Evolutionary conservation across 1,140 invertebrate species (phyloP), one percentile per base, ranked within the genome.

Genomic region (Drosophila littoralis): DNA sequence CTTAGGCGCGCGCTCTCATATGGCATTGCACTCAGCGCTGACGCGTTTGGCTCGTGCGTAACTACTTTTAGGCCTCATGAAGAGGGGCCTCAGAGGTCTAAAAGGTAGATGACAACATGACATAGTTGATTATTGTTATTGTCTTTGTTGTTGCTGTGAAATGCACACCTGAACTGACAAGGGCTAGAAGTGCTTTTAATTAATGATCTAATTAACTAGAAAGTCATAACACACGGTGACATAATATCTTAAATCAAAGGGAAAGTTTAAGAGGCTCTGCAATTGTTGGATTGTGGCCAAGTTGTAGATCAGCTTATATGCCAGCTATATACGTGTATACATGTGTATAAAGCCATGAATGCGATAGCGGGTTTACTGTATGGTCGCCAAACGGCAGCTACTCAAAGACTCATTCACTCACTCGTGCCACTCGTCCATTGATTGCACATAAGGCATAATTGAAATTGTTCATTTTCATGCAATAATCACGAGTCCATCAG

Each of bases 91-190:
- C 43, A 32, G 32, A 43, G 15, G 17, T n/a, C 7, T 32, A 15
- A 69, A 60, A 28, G 13, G 36, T 40, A 22, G 52, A 59, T 65
- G 66, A 65, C 76, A 79, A 51, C 35, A 52, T 89, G 77, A 77
- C 65, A 88, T 83, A 86, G 88, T 82, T 86, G 64, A 45, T 35
- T 58, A 68, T 84, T 80, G 77, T 84, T 74, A 43, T 50, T 50
- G 52, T 50, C 59, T 55, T 43, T 57, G 42, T 35, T 38, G 9
- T 22, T 48, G 48, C 32, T 65, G 12, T 40, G 59, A 67, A 55
- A 57, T 42, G 57, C 38, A 58, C 52, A 71, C 40, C 54, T 32
- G 12, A 40, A 59, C 43, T 59, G 45, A 43, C 48, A 66, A 22
- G 42, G 46, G 38, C 57, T 70, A 83, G 72, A 88, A 86, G 79